Base-by-base conservation (phyloP, 1,140 invertebrate species). In the Saxidomus purpurata region DNA sequence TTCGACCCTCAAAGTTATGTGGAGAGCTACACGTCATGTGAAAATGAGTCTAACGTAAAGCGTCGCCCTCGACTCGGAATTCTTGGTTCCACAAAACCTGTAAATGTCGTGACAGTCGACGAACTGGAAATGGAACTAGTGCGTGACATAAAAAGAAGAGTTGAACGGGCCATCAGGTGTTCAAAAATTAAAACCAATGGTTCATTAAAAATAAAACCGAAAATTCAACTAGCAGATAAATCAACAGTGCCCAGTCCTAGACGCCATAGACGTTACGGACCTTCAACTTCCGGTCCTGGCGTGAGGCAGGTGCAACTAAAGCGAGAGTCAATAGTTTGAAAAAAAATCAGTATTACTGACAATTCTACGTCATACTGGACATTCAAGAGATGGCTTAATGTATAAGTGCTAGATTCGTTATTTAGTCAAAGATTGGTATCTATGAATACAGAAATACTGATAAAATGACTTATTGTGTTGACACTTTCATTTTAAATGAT, bases 161-260 rank as follows among this genome's bases (percentile, higher is more conserved):
- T 84, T 38, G 81, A 84, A 19, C 40, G 63, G 13, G 63, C 61
- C 6, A 49, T 6, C 17, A 40, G 63, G 31, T n/a, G 36, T 31
- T n/a, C 81, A 22, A 19, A 22, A 25, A 84, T 84, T 4, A 84
- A 84, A 49, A 84, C 81, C 17, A 84, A 84, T 47, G 81, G 81
- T 22, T 71, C 81, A 11, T 71, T 84, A 34, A 84, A 84, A 43
- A 47, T 43, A 34, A 84, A 38, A 6, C 34, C 15, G 19, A 13
- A 71, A 71, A 9, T 38, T 17, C 17, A 17, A 38, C 34, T 28
- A 6, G 34, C 19, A 0, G 34, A 38, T 22, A 71, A 38, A 40
- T 8, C 67, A 22, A 4, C 38, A 15, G 31, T 38, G 4, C 1
- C 22, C 17, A 71, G 67, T 71, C 67, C 67, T 15, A n/a, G 6